These are phyloP conservation scores for Balaeniceps rex DNA, from an alignment of 2,113 vertebrate species.

Conservation along the genomic window DNA sequence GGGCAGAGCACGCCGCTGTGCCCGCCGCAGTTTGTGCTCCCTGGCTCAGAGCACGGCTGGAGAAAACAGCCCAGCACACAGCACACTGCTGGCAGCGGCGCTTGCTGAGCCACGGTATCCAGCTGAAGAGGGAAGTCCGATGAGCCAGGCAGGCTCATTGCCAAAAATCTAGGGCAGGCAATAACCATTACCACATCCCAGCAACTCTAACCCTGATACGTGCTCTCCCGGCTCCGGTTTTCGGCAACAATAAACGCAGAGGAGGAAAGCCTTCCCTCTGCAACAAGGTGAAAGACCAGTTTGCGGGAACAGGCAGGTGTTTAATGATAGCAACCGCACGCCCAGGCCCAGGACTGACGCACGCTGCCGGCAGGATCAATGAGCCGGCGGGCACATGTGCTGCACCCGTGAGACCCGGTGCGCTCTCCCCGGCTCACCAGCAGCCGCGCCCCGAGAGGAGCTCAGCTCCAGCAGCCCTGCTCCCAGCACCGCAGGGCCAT, in stretches of 20 bases:
- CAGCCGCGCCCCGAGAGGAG: fast-evolving
- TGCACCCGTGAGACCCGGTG: fast-evolving
- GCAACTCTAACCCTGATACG: not conserved
- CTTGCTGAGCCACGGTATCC: fast-evolving
- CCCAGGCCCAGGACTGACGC: not conserved
- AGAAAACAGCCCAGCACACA: not conserved
- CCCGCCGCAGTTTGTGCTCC: not conserved
- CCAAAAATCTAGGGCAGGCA: not conserved
- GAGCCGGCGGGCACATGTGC: fast-evolving
- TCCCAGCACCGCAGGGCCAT: fast-evolving
- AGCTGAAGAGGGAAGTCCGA: not conserved
- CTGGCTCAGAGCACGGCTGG: fast-evolving
- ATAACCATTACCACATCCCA: not conserved
- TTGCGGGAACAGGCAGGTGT: not conserved
- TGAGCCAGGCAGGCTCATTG: not conserved
- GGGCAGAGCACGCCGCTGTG: fast-evolving
- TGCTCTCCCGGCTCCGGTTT: not conserved
- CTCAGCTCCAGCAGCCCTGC: not conserved
- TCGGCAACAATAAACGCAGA: not conserved
- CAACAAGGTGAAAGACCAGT: not conserved
- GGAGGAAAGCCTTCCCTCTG: not conserved
- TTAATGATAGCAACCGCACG: not conserved
- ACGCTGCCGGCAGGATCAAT: fast-evolving
- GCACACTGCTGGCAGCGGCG: fast-evolving
- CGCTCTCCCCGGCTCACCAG: fast-evolving